Evolutionary conservation across 2,888 invertebrate genomes (phyloP).

Genomic region (Volucella inflata): DNA sequence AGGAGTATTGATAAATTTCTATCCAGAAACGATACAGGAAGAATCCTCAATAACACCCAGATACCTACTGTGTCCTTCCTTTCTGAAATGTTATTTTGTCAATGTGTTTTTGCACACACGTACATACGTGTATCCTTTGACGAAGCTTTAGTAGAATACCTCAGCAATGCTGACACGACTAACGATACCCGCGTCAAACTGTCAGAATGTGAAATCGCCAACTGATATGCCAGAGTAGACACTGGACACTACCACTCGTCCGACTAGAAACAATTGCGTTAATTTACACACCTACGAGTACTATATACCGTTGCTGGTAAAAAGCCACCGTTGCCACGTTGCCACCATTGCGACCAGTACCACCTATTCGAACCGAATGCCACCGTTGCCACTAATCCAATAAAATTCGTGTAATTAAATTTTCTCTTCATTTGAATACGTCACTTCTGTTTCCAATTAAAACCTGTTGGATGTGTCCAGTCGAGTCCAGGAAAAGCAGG

Average conservation of each 20-base stretch:
- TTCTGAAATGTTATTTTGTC: slow-evolving; percentile 56
- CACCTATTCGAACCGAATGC: slow-evolving; percentile 2
- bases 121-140: slow-evolving; percentile 27
- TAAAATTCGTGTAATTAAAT: slow-evolving; percentile 84
- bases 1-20: slow-evolving; percentile 45
- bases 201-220: slow-evolving; percentile 72
- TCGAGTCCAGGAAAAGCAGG: slow-evolving; percentile 11
- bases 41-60: slow-evolving; percentile 27
- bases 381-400: slow-evolving; percentile 81
- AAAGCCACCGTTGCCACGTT: slow-evolving; percentile 38
- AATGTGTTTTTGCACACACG: slow-evolving; percentile 30
- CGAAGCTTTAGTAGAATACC: slow-evolving; percentile 27
- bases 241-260: slow-evolving; percentile 38
- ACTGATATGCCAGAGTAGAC: slow-evolving; percentile 43
- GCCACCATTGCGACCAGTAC: too few relatives aligned
- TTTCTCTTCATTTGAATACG: slow-evolving; percentile 83
- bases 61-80: background rate
- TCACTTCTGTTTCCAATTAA: slow-evolving; percentile 79
- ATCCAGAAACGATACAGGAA: slow-evolving; percentile 10
- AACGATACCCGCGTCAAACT: slow-evolving; percentile 68
- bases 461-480: slow-evolving; percentile 73
- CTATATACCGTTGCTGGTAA: slow-evolving; percentile 68
- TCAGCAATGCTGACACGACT: slow-evolving; percentile 45
- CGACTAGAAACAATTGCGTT: slow-evolving; percentile 72
- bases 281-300: slow-evolving; percentile 72